A percentile compares a stretch with the other conserved stretches of the same genome.
These are phyloP conservation scores for Drosophila navojoa DNA, from an alignment of 1,140 invertebrate genomes.

Conservation along the genomic window DNA sequence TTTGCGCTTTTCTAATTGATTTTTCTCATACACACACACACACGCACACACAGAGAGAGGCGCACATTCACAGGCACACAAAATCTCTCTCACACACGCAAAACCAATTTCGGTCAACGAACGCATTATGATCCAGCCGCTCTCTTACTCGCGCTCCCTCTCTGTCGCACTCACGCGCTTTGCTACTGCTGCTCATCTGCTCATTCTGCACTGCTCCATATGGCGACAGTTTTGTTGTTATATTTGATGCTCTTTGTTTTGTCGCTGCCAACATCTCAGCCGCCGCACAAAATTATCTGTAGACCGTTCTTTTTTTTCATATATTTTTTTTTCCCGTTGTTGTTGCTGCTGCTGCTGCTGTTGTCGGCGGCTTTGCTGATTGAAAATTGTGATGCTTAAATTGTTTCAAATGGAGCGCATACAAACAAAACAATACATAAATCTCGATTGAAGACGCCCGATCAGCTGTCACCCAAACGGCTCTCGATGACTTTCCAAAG, in stretches of 20 bases:
- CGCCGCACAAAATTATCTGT: conserved; percentile 38
- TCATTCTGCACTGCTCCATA: neutral
- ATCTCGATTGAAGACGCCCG: conserved; percentile 34
- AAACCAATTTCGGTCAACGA: conserved; percentile 67
- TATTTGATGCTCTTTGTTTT: conserved; percentile 13
- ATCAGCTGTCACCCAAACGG: conserved; percentile 7
- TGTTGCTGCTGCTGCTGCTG: neutral
- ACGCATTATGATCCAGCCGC: conserved; percentile 61
- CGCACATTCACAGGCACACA: conserved; percentile 16
- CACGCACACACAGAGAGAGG: neutral
- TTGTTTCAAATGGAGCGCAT: conserved; percentile 61
- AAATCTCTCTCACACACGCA: neutral
- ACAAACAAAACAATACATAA: conserved; percentile 39
- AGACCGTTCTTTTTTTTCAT: conserved; percentile 28
- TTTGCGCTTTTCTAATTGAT: conserved; percentile 78
- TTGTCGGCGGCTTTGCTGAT: conserved; percentile 54
- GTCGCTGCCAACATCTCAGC: conserved; percentile 15
- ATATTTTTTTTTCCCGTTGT: conserved; percentile 8
- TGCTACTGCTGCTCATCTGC: neutral
- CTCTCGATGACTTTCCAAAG: conserved; percentile 13
- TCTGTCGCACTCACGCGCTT: neutral
- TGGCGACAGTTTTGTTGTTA: conserved; percentile 26
- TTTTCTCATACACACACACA: conserved; percentile 59
- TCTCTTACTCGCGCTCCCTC: neutral
- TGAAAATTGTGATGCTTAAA: conserved; percentile 71